phyloP scores from a whole-genome alignment of 2,888 invertebrate species.

The Dilophus febrilis region DNA sequence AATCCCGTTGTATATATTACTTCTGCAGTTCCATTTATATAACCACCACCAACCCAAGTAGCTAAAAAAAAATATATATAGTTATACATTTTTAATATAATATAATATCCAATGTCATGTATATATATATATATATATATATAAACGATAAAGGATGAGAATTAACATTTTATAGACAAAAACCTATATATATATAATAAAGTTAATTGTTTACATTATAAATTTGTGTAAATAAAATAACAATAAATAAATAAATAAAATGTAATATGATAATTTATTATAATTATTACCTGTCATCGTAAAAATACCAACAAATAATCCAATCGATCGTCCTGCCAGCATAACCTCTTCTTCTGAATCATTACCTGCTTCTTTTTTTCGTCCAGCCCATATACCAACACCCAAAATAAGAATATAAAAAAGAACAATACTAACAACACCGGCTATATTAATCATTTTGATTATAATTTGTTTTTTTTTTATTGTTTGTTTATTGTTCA shows the following conservation, averaged over 20 bases:
- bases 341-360: conserved; percentile 95
- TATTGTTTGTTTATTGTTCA: no score
- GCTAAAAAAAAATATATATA: conserved; percentile 53
- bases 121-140: no score
- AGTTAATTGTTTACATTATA: no score
- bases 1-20: conserved; percentile 84
- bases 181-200: no score
- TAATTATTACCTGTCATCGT: conserved; percentile 98
- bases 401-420: conserved; percentile 91
- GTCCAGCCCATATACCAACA: conserved; percentile 94
- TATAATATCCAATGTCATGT: neutral
- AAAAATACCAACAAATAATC: conserved; percentile 92
- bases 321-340: conserved; percentile 94
- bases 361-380: conserved; percentile 78
- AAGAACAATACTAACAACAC: conserved; percentile 83
- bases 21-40: conserved; percentile 98
- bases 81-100: neutral
- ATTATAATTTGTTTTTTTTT: no score
- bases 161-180: neutral
- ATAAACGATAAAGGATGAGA: neutral
- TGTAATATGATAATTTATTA: conserved; percentile 11
- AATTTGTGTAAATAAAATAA: no score
- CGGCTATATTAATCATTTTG: conserved; percentile 75
- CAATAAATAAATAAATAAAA: no score
- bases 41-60: conserved; percentile 99